Evolutionary conservation across 2,888 invertebrate genomes (phyloP).

Genomic region (Rhingia rostrata): DNA sequence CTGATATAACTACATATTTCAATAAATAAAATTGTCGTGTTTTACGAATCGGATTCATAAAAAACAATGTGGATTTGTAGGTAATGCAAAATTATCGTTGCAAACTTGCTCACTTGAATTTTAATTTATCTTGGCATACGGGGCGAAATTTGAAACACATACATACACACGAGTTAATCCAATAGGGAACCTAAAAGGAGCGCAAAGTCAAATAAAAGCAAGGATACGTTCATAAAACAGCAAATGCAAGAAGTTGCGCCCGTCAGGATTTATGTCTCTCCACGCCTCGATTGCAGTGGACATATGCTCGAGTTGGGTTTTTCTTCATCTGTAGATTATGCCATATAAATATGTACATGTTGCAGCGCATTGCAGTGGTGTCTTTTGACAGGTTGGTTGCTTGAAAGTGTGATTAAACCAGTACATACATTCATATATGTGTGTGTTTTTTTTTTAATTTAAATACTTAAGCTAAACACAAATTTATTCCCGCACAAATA

Average conservation of each 20-base stretch:
- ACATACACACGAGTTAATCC: constrained; percentile 6
- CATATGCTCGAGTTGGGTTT: constrained; percentile 55
- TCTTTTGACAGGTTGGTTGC: constrained; percentile 53
- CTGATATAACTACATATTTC: too few relatives aligned
- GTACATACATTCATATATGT: constrained; percentile 12
- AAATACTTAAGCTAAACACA: constrained; percentile 57
- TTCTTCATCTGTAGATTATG: constrained; percentile 52
- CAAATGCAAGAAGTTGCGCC: constrained; percentile 60
- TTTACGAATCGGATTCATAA: neutral
- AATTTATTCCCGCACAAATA: constrained; percentile 31
- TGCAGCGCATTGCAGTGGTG: constrained; percentile 63
- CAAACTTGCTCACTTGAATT: constrained; percentile 50
- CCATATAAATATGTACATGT: constrained; percentile 4
- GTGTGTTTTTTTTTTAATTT: constrained; percentile 40
- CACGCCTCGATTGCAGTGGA: constrained; percentile 58
- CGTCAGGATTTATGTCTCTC: constrained; percentile 59
- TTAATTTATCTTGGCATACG: constrained; percentile 18
- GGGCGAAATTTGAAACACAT: constrained; percentile 23
- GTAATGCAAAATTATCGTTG: constrained; percentile 38
- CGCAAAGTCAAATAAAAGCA: constrained; percentile 56
- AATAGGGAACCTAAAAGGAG: constrained; percentile 17
- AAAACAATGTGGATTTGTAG: constrained; percentile 25
- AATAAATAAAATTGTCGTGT: too few relatives aligned
- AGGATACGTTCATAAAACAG: constrained; percentile 67
- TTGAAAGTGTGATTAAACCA: constrained; percentile 52